Evolutionary conservation across 1,140 invertebrate species (phyloP), one percentile per base, ranked within the genome.

Genomic region (Fopius arisanus): DNA sequence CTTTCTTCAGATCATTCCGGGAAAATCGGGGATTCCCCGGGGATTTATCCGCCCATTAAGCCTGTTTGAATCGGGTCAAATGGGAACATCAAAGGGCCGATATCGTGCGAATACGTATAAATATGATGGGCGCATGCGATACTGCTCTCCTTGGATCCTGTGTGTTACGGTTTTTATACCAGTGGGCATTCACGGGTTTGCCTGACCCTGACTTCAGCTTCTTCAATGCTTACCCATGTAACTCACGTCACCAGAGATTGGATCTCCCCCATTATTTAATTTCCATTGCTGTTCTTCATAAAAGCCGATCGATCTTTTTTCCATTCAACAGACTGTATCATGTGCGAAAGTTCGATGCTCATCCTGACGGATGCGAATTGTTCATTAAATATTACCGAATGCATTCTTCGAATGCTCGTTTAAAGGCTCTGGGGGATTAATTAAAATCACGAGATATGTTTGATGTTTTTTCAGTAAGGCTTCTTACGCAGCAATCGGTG

Each of bases 211-310:
- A 28, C 80, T 83, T 80, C 81, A 81, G 79, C 81, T 77, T 77
- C 54, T 75, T 79, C 79, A 78, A 79, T 78, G 78, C 48, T 78
- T 78, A 78, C 76, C 77, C 76, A 82, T 76, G 78, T 83, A 80
- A 80, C 79, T 83, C 80, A 81, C 78, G 82, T 81, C 79, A 77
- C 75, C 77, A 29, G 54, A 74, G 82, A 83, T 83, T 82, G 80
- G 78, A 83, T 83, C 82, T 82, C 74, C 72, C 33, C 23, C 73
- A 59, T 78, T 75, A 74, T 68, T 74, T 79, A 76, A 3, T 12
- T n/a, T 4, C 48, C 48, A 26, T 23, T 54, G 9, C 21, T 16
- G 48, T 73, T 74, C 72, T 76, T 68, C 51, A 33, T 10, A n/a
- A 51, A 43, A 29, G 70, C 14, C 16, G 31, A 31, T 66, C 62